Evolutionary conservation across 2,797 vertebrate species (phyloP).

Genomic region (Micromesistius poutassou): DNA sequence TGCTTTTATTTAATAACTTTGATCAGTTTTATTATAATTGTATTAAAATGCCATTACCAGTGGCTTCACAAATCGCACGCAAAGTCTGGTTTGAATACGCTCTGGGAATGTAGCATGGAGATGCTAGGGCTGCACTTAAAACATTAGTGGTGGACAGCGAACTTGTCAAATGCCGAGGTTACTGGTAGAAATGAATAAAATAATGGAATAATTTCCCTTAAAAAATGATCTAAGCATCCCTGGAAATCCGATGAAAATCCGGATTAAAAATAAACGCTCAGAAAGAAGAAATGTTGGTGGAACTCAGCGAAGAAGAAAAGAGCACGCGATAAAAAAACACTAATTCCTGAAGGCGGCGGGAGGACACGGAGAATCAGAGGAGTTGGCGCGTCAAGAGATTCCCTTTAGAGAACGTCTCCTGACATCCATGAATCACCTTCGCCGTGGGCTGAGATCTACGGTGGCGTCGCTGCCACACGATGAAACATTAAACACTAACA

Average conservation of each 20-base stretch:
- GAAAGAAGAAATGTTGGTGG: not conserved
- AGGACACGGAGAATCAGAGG: not conserved
- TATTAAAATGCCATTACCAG: not conserved
- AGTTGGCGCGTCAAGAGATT: not conserved
- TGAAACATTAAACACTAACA: slow-evolving; percentile 5
- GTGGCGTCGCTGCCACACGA: slow-evolving; percentile 26
- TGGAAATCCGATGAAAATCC: not conserved
- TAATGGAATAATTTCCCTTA: not conserved
- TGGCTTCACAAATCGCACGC: not conserved
- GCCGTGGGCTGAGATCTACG: slow-evolving; percentile 25
- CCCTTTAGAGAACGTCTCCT: not conserved
- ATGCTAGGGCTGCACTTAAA: not conserved
- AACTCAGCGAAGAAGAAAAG: not conserved
- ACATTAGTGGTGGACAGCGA: not conserved
- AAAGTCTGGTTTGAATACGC: not conserved
- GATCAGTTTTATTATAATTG: not conserved
- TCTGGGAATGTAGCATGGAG: not conserved
- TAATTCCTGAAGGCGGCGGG: not conserved
- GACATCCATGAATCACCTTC: not conserved
- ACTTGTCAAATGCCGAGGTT: not conserved
- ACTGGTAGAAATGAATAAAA: not conserved
- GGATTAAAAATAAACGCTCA: not conserved
- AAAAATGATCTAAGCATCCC: not conserved
- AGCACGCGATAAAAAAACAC: not conserved
- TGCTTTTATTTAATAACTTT: not conserved